Evolutionary conservation across 2,113 vertebrate species (phyloP), one percentile per base, ranked within the genome.

Genomic region (Petaurus breviceps): DNA sequence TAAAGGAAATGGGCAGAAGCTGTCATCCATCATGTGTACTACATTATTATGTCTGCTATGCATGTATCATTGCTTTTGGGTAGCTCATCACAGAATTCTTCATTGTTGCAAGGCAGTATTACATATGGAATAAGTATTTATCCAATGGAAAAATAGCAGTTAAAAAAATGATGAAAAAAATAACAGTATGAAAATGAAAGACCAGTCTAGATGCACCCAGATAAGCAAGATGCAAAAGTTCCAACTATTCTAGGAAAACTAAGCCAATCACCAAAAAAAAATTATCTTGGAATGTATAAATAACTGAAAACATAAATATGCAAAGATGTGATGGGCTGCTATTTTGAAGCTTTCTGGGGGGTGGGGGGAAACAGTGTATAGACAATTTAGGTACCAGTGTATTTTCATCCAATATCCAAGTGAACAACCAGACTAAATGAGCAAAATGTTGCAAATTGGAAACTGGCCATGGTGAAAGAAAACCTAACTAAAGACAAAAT

Each of bases 381-480:
- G n/a, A 43, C 16, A 84, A 22, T 19, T 23, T 25, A 0, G 37
- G 2, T 91, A 90, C 46, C 50, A 91, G 43, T 37, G 91, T 3
- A 54, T 28, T 93, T 92, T 89, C 94, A 94, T 90, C 23, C 2
- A 94, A 51, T 47, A 93, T 37, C 52, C 26, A 90, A 84, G 7
- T 43, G 93, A 51, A 89, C 53, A 94, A 19, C 37, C 50, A 51
- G 68, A 92, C 77, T 55, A 91, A 91, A 53, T n/a, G n/a, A 91
- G 51, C 47, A 84, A 90, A 93, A 52, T 14, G 3, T 57, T 57
- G 53, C n/a, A 43, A 43, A 23, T 43, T 84, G 68, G 68, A 84
- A 84, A 16, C 6, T 43, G 14, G n/a, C n/a, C 7, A 43, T 43
- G n/a, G n/a, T 84, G n/a, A 84, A 84, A 43, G 68, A 84, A 84